Evolutionary conservation across 1,140 invertebrate species (phyloP), one percentile per base, ranked within the genome.

Genomic region (Cydia splendana): DNA sequence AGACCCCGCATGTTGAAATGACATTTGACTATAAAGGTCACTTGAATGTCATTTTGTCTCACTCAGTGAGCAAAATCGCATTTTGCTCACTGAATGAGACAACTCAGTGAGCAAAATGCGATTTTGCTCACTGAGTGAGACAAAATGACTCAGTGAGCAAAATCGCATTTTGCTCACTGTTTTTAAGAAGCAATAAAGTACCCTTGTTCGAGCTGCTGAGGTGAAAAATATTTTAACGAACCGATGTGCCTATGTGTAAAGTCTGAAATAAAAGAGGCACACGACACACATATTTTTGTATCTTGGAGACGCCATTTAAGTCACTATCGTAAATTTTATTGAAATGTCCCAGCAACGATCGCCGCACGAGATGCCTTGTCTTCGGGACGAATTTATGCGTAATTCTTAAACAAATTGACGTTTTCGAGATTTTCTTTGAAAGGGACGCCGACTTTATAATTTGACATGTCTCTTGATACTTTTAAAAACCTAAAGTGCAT

Each of bases 211-310:
- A n/a, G n/a, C n/a, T n/a, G n/a, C n/a, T n/a, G n/a, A n/a, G n/a
- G n/a, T n/a, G n/a, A n/a, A n/a, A 91, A 89, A 92, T 91, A 92
- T 93, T 93, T 93, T 93, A 93, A 93, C 91, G 91, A 93, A 92
- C 81, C 79, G 76, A 81, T 42, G 34, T 71, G 34, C 30, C 84
- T 85, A 85, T 24, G 57, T 24, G 51, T 53, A 53, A 53, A 53
- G 82, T 87, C 85, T 88, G 88, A 90, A 91, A 90, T 89, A 89
- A 91, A 91, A 88, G 86, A 84, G 84, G 85, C 83, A 88, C 87
- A 91, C 85, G 86, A 88, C 77, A 82, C 80, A 82, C 79, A 83
- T 86, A 87, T 91, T 93, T 91, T 91, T 92, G 88, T 92, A 85
- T 88, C 88, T 86, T 86, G 86, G 82, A 90, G 84, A 88, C 85